Percentiles rank a stretch among this genome's conserved stretches.
These are phyloP conservation scores for Arrhamphus sclerolepis DNA, from an alignment of 2,797 vertebrate genomes.

Conservation along the genomic window DNA sequence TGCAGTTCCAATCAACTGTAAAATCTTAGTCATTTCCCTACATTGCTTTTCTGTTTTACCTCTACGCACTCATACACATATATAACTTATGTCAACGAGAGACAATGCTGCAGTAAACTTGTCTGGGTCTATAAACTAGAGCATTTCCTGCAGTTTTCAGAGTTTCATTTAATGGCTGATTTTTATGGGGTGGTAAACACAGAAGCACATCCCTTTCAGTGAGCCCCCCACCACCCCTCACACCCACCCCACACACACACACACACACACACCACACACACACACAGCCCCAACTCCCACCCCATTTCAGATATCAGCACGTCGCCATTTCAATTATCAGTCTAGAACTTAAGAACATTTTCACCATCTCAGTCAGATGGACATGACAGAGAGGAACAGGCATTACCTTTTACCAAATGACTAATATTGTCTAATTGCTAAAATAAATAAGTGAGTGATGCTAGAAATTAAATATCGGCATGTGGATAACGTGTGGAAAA, in stretches of 20 bases:
- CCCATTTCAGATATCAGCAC: constrained; percentile 3
- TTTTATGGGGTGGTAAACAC: constrained; percentile 33
- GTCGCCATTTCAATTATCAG: constrained; percentile 28
- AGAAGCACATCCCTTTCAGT: constrained; percentile 4
- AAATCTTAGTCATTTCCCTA: background rate
- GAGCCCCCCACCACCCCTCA: background rate
- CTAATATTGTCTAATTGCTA: too few relatives aligned
- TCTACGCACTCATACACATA: background rate
- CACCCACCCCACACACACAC: background rate
- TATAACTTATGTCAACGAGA: constrained; percentile 8
- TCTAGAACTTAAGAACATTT: background rate
- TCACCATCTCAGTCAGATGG: constrained; percentile 9
- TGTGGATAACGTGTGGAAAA: background rate
- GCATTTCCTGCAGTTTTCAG: constrained; percentile 14
- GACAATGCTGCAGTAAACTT: constrained; percentile 25
- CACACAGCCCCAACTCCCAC: background rate
- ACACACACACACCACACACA: too few relatives aligned
- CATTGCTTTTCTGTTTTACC: background rate
- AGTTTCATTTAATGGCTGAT: constrained; percentile 20
- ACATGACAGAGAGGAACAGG: background rate
- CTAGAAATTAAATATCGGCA: constrained; percentile 8
- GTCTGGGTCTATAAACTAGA: constrained; percentile 10
- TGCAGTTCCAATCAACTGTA: background rate
- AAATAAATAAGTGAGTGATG: background rate
- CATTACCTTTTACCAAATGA: too few relatives aligned